These are phyloP conservation scores for Phaedon cochleariae DNA, from an alignment of 2,888 invertebrate genomes.

Conservation along the genomic window DNA sequence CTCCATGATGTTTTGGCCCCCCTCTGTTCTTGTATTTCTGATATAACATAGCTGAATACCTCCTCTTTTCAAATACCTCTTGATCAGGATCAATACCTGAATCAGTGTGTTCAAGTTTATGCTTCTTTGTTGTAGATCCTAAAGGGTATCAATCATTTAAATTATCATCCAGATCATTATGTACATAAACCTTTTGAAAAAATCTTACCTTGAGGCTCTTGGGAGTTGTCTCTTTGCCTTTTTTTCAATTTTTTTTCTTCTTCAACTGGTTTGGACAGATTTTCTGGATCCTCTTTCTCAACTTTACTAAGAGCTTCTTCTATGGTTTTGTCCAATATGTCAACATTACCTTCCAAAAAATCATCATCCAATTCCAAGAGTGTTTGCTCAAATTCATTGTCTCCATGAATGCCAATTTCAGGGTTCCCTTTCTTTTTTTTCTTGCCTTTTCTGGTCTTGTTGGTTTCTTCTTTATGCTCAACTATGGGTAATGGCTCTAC, in stretches of 20 bases:
- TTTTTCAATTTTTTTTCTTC: constrained; percentile 33
- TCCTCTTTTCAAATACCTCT: constrained; percentile 74
- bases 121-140: constrained; percentile 43
- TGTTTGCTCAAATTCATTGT: constrained; percentile 77
- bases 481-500: constrained; percentile 49
- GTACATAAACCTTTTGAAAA: too few relatives aligned
- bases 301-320: constrained; percentile 44
- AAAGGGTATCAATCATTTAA: constrained; percentile 38
- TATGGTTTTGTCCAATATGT: constrained; percentile 53
- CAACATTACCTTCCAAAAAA: constrained; percentile 54
- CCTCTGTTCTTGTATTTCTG: constrained; percentile 79
- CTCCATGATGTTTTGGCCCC: constrained; percentile 83
- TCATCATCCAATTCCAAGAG: constrained; percentile 71
- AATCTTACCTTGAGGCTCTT: constrained; percentile 39
- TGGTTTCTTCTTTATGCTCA: constrained; percentile 30
- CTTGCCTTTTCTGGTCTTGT: constrained; percentile 44
- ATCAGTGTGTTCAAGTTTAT: constrained; percentile 54
- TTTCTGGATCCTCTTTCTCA: constrained; percentile 2
- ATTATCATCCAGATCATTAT: too few relatives aligned
- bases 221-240: constrained; percentile 38
- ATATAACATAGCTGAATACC: constrained; percentile 73
- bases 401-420: constrained; percentile 68
- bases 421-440: constrained; percentile 46
- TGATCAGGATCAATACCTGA: constrained; percentile 67
- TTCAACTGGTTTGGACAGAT: neutral